Evolutionary conservation across 2,888 invertebrate genomes (phyloP).

Genomic region (Colletes collaris): DNA sequence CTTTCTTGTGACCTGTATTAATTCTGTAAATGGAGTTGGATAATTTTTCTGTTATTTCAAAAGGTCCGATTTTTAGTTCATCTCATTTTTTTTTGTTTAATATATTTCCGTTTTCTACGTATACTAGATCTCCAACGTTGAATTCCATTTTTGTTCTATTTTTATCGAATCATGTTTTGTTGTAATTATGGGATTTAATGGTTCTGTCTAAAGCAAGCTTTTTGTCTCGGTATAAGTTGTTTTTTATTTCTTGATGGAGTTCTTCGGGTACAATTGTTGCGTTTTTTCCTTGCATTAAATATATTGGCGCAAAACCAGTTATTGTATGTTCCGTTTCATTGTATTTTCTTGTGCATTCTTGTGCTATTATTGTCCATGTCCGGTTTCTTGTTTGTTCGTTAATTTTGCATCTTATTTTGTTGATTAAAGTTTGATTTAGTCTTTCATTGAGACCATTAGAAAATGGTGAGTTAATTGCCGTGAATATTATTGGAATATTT

Average conservation of each 20-base stretch:
- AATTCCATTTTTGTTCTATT: slow-evolving; percentile 19
- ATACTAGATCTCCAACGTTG: neutral
- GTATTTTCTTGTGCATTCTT: slow-evolving; percentile 34
- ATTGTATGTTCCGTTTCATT: slow-evolving; percentile 20
- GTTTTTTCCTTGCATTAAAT: neutral
- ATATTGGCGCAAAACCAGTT: slow-evolving; percentile 8
- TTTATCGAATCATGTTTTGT: slow-evolving; percentile 12
- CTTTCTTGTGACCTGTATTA: neutral
- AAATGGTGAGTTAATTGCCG: neutral
- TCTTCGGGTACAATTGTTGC: neutral
- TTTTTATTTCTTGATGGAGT: slow-evolving; percentile 2
- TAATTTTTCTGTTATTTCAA: slow-evolving; percentile 14
- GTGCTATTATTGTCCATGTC: neutral
- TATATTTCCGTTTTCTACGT: slow-evolving; percentile 20
- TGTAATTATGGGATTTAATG: no score
- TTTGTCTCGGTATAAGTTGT: slow-evolving; percentile 5
- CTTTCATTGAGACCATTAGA: slow-evolving; percentile 3
- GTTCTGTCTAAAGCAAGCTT: neutral
- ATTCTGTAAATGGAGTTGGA: slow-evolving; percentile 19
- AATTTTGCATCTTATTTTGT: neutral
- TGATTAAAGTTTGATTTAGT: neutral
- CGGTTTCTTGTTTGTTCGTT: neutral
- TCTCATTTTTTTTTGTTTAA: slow-evolving; percentile 26
- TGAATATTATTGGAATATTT: slow-evolving; percentile 7
- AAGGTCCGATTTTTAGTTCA: slow-evolving; percentile 28